Base-by-base conservation (phyloP, 2,113 vertebrate genomes). In the Podarcis muralis region DNA sequence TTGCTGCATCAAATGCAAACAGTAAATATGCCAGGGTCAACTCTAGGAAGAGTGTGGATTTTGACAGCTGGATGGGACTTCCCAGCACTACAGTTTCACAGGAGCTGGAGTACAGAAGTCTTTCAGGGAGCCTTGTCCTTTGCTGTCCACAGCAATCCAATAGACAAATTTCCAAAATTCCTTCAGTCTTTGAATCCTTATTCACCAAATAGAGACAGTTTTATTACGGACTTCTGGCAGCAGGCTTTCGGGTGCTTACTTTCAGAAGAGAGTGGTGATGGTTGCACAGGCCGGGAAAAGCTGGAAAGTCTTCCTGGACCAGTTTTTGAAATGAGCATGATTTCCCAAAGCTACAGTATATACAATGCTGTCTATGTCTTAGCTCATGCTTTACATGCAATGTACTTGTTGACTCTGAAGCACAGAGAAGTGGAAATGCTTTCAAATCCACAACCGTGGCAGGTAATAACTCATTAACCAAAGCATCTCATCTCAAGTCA, bases 101-200 rank as follows among this genome's bases (percentile, higher is more conserved):
- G 1, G 0, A 6, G 20, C 8, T 2, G 53, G 9, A 2, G 69
- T 25, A 48, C 40, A 1, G 5, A 53, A 8, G 16, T 20, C 43
- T 93, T 87, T 30, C 5, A 30, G 22, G 89, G 89, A 48, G n/a
- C 40, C 18, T 69, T 90, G n/a, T 82, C 53, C 5, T 88, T 92
- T 89, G 88, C 87, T 2, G 40, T 53, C 7, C 62, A 68, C 22
- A 78, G 83, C 9, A 85, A 6, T 3, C 81, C 85, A 2, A 37
- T 89, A 3, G 53, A 69, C 25, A 77, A n/a, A 72, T 89, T 92
- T 72, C 74, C 35, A 9, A 4, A 32, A 13, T 88, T 93, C 75
- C 79, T 91, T 18, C 30, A 25, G 40, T 57, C 40, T 25, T 37
- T 87, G 11, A 83, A 77, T 13, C 81, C 81, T 43, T 35, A 57